Conservation (phyloP, 2,888 invertebrate genomes). For the Heliothis peltigera region DNA sequence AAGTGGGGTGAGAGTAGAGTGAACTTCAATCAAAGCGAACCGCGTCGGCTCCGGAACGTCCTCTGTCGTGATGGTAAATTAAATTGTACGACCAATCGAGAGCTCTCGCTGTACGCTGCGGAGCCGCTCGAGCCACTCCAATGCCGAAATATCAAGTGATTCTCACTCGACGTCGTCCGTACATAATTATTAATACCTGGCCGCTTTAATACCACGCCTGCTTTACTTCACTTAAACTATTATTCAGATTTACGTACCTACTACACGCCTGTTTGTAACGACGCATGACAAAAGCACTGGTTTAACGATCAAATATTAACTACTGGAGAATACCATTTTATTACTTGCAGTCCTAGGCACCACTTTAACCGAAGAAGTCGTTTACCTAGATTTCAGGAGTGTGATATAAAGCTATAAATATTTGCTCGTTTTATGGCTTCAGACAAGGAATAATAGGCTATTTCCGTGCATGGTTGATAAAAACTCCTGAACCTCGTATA, state of each 20-base stretch:
- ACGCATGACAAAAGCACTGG: constrained; percentile 12
- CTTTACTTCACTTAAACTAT: constrained; percentile 29
- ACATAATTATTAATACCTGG: constrained; percentile 55
- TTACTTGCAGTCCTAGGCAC: constrained; percentile 53
- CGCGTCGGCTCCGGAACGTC: constrained; percentile 60
- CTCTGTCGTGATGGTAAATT: constrained; percentile 76
- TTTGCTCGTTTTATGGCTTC: constrained; percentile 67
- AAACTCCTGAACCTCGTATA: no score
- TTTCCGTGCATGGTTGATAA: constrained; percentile 7
- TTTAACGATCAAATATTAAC: constrained; percentile 32
- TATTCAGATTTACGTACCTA: constrained; percentile 23
- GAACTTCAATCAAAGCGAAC: constrained; percentile 70
- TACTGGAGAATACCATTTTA: constrained; percentile 50
- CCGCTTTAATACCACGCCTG: constrained; percentile 18
- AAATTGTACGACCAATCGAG: constrained; percentile 77
- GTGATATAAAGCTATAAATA: constrained; percentile 70
- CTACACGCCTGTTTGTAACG: constrained; percentile 19
- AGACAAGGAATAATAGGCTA: constrained; percentile 14
- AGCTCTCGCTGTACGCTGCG: constrained; percentile 59
- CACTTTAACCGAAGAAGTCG: constrained; percentile 52
- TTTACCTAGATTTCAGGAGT: constrained; percentile 71
- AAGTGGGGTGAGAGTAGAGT: constrained; percentile 45
- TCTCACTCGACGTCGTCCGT: constrained; percentile 51
- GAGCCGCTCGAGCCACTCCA: constrained; percentile 58
- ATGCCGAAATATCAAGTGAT: constrained; percentile 59